Evolutionary conservation across 2,113 vertebrate genomes (phyloP), one percentile per base, ranked within the genome.

Genomic region (Hydrochoerus hydrochaeris): DNA sequence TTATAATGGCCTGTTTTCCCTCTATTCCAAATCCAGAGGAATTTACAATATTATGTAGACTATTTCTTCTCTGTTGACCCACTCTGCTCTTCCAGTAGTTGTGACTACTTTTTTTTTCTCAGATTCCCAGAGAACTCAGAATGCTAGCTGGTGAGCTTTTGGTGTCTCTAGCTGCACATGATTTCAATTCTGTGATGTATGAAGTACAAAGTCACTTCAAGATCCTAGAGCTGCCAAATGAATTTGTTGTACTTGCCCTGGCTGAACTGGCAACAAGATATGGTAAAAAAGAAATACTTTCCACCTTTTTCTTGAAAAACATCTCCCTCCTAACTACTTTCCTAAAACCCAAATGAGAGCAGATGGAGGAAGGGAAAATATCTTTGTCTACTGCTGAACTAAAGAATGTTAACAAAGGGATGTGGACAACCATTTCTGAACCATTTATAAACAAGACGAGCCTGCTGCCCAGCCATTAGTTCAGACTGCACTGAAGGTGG

Each of bases 101-200:
- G 17, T 49, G 54, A 38, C 20, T 12, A 2, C 38, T 46, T 13
- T 75, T 54, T 8, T n/a, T n/a, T 62, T 75, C 22, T 92, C 96
- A 98, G 97, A 60, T 91, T 52, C 82, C 58, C 88, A 90, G 96
- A 91, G 97, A 98, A 96, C 84, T 96, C 67, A 96, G 97, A 93
- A 98, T 97, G 97, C 81, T 97, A 16, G 97, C 97, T 30, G 97
- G 97, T 3, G 97, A 98, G 89, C 90, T 97, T 2, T 22, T 98
- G 81, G 97, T 98, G 58, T 98, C 96, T 93, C 97, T 98, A 44
- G 98, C 97, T 85, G 93, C 88, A 14, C 97, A 95, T 90, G 97
- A 98, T 63, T 98, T 98, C 88, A 97, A 97, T 65, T 96, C 96
- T 67, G 97, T 98, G 52, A 98, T 98, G 97, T 97, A 95, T 5